A percentile compares a stretch with the other conserved stretches of the same genome.
Conservation (phyloP, 2,113 vertebrate species). For the Laticauda laticaudata region DNA sequence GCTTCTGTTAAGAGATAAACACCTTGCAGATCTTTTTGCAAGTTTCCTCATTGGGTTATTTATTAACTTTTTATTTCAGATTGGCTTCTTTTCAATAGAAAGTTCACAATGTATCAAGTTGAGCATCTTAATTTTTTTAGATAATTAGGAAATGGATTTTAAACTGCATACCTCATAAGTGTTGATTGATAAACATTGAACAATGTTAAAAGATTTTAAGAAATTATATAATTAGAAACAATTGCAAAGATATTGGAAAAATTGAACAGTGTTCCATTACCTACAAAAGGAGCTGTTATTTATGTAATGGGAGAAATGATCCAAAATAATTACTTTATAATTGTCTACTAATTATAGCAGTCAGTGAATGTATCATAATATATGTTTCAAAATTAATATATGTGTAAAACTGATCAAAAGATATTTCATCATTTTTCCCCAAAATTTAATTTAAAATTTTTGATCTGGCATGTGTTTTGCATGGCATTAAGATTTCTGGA, state of each 20-base stretch:
- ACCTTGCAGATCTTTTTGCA: not conserved
- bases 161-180: not conserved
- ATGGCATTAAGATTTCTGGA: not conserved
- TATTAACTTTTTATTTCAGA: not conserved
- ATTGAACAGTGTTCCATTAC: not conserved
- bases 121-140: not conserved
- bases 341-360: not conserved
- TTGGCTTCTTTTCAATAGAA: not conserved
- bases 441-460: not conserved
- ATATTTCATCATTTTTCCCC: not conserved
- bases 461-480: not conserved
- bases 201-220: not conserved
- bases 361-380: not conserved
- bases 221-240: not conserved
- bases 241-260: not conserved
- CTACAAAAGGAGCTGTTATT: not conserved
- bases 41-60: not conserved
- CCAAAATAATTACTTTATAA: not conserved
- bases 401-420: not conserved
- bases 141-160: not conserved
- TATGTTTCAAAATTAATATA: not conserved
- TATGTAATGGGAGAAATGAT: not conserved
- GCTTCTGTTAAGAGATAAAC: not conserved
- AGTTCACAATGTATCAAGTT: not conserved
- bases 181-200: not conserved